Conservation (phyloP, 1,140 invertebrate genomes). For the Brachionus paranguensis region DNA sequence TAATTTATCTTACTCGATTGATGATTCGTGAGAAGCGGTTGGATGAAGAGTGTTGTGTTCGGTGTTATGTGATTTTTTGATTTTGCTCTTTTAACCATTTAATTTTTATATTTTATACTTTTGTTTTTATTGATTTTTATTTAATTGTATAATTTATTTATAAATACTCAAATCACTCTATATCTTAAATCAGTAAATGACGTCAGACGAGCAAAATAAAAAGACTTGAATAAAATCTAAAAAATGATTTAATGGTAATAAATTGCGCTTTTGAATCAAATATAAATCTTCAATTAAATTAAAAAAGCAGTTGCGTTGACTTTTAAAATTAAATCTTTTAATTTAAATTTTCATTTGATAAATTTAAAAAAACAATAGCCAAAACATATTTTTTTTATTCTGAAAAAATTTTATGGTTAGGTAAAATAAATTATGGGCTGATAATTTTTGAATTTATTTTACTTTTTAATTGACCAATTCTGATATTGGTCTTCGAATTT, state of each 20-base stretch:
- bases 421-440: no score
- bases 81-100: background rate
- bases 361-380: no score
- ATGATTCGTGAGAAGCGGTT: background rate
- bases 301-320: no score
- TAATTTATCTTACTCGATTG: background rate
- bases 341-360: no score
- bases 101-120: background rate
- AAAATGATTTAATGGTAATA: background rate
- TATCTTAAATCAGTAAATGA: background rate
- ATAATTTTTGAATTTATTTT: no score
- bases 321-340: no score
- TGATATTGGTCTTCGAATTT: no score
- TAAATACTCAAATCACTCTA: background rate
- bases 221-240: background rate
- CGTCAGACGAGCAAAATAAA: background rate
- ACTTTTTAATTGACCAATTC: no score
- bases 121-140: slow-evolving; percentile 3
- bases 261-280: background rate
- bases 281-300: background rate
- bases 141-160: background rate
- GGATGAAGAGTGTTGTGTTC: background rate
- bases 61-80: background rate
- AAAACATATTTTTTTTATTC: no score
- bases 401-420: no score